Evolutionary conservation across 1,140 invertebrate genomes (phyloP).

Genomic region (Delia radicum): DNA sequence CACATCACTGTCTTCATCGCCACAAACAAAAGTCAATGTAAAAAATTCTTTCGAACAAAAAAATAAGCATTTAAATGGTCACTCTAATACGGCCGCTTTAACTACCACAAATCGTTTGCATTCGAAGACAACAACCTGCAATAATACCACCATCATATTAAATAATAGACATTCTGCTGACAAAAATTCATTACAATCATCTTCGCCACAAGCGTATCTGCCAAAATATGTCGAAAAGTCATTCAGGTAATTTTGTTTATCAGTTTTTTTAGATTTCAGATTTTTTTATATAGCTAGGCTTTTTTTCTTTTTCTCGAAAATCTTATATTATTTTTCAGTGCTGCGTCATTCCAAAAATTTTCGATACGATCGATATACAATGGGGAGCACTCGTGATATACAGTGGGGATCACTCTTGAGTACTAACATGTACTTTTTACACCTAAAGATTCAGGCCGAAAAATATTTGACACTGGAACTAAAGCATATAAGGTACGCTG

Average conservation of each 20-base stretch:
- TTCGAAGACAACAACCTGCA: background rate
- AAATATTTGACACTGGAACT: too few relatives aligned
- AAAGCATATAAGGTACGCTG: too few relatives aligned
- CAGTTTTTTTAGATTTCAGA: background rate
- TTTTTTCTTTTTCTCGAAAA: background rate
- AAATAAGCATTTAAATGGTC: constrained; percentile 32
- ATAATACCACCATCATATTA: background rate
- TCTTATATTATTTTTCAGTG: too few relatives aligned
- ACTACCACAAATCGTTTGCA: background rate
- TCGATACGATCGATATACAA: too few relatives aligned
- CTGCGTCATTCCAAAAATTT: too few relatives aligned
- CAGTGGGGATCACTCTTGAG: too few relatives aligned
- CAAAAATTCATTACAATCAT: background rate
- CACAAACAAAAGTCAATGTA: background rate
- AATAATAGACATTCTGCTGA: background rate
- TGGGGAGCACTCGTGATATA: too few relatives aligned
- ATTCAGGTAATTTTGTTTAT: constrained; percentile 53
- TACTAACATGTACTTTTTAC: too few relatives aligned
- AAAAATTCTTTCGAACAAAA: background rate
- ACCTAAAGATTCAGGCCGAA: too few relatives aligned
- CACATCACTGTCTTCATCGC: background rate
- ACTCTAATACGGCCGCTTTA: constrained; percentile 30
- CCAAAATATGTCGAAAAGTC: constrained; percentile 56
- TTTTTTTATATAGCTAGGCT: background rate
- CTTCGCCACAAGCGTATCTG: constrained; percentile 36